A percentile compares a stretch with the other conserved stretches of the same genome.
phyloP scores from a whole-genome alignment of 2,888 invertebrate genomes.

The Andrena minutula region DNA sequence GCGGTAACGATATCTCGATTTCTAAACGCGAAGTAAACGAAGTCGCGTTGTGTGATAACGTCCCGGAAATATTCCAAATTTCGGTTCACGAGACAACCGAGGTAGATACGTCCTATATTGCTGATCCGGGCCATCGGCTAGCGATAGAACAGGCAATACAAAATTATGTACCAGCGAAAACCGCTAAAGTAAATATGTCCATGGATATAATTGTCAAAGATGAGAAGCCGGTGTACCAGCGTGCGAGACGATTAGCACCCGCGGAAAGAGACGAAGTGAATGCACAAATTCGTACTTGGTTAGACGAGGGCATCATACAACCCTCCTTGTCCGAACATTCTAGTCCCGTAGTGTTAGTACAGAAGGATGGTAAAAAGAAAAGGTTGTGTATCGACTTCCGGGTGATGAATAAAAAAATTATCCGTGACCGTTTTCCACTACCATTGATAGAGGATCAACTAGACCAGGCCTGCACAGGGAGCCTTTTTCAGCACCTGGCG shows the following conservation, averaged over 20 bases:
- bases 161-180: neutral
- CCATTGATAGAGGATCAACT: no score
- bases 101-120: neutral
- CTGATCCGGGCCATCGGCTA: neutral
- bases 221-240: neutral
- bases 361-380: neutral
- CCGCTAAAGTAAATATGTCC: neutral
- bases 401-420: neutral
- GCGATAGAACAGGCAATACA: neutral
- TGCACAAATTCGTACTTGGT: neutral
- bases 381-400: neutral
- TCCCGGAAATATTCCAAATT: neutral
- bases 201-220: conserved; percentile 3
- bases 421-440: neutral
- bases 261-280: neutral
- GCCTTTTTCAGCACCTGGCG: no score
- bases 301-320: neutral
- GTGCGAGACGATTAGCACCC: neutral
- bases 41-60: neutral
- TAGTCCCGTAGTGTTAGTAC: neutral
- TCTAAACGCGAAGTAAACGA: neutral
- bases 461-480: no score
- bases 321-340: neutral
- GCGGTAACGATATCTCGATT: neutral
- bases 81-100: neutral